Base-by-base conservation (phyloP, 92 coral and sea anemone genomes). In the Porites rus region DNA sequence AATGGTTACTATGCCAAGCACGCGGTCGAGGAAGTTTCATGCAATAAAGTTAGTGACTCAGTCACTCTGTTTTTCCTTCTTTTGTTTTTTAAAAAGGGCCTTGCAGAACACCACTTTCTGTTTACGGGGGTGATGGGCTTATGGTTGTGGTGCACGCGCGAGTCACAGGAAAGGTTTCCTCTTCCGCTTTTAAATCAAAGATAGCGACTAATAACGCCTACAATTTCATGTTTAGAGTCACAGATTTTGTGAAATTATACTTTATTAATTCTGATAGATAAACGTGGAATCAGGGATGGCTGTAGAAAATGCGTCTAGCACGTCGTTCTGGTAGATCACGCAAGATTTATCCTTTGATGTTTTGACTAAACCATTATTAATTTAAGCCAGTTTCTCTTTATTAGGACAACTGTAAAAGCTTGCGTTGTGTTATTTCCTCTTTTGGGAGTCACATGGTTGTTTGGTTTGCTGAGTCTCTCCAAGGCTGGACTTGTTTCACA, bases 351-450 rank as follows among this genome's bases (percentile, higher is more conserved):
- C 4, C 46, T 38, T 38, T 38, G 5, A 4, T 38, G 6, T 38
- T 38, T 38, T 3, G 46, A 38, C 46, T 38, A 38, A 38, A 38
- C 7, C 46, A 38, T 38, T 3, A 38, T 38, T 38, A 38, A 38
- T 28, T 28, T 28, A 38, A 38, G 46, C 46, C 46, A 38, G 46
- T 38, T 38, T 38, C 46, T 38, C 46, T 38, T 3, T 46, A 38
- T 12, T 24, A 83, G 87, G 65, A 71, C 87, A 17, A 50, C 87
- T 4, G 58, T 72, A 1, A 83, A 83, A 38, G 87, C 87, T 9
- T 83, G 87, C n/a, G 22, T 83, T 83, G 72, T 83, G 20, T 61
- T 83, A 10, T 83, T 83, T 50, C 87, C 87, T 1, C 69, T 83
- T 1, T 8, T 83, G 64, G 87, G 87, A 10, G 46, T 83, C 53